A percentile compares a stretch with the other conserved stretches of the same genome.
Evolutionary conservation across 2,888 invertebrate species (phyloP).

Genomic region (Caenorhabditis virilis): DNA sequence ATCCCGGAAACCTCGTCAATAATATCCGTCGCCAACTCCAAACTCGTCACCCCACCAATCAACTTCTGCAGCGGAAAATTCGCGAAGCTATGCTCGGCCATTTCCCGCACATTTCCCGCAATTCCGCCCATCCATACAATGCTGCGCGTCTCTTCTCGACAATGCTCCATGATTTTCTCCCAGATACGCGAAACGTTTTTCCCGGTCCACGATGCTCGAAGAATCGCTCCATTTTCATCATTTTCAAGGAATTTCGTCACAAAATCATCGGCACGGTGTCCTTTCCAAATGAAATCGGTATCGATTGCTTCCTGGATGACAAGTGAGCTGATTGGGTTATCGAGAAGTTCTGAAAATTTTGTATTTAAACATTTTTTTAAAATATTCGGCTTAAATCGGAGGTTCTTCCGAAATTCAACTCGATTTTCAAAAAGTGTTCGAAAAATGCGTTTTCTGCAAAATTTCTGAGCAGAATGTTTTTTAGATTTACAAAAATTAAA

Average conservation of each 20-base stretch:
- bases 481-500: too few species aligned
- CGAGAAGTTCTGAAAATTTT: slow-evolving; percentile 10
- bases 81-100: slow-evolving; percentile 29
- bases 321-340: slow-evolving; percentile 23
- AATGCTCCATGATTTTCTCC: slow-evolving; percentile 40
- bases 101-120: slow-evolving; percentile 6
- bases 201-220: slow-evolving; percentile 17
- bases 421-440: too few species aligned
- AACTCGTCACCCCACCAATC: slow-evolving; percentile 24
- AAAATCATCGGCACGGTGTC: slow-evolving; percentile 21
- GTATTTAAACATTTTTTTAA: too few species aligned
- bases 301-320: slow-evolving; percentile 41
- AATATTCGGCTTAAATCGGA: too few species aligned
- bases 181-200: slow-evolving; percentile 45
- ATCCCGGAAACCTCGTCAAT: slow-evolving; percentile 39
- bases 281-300: slow-evolving; percentile 27
- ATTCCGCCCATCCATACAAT: slow-evolving; percentile 17
- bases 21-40: slow-evolving; percentile 41
- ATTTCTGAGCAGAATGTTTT: too few species aligned
- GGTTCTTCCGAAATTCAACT: too few species aligned
- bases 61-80: slow-evolving; percentile 45
- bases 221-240: slow-evolving; percentile 8
- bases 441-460: too few species aligned
- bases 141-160: slow-evolving; percentile 26
- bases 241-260: slow-evolving; percentile 19